Evolutionary conservation across 2,113 vertebrate species (phyloP).

Genomic region (Climacteris rufus): DNA sequence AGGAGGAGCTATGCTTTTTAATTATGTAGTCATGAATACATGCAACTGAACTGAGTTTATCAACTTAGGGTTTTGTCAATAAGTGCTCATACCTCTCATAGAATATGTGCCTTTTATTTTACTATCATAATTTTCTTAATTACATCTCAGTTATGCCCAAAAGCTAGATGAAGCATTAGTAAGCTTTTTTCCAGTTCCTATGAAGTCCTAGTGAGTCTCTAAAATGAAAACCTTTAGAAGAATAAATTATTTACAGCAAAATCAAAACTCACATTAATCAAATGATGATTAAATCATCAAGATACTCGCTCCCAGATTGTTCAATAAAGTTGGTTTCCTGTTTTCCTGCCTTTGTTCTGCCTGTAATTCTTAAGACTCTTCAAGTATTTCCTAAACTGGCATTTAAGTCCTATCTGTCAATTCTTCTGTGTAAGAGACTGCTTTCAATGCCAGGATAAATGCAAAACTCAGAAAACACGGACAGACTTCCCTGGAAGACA

Average conservation of each 20-base stretch:
- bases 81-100: neutral
- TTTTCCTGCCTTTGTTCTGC: conserved; percentile 46
- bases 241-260: neutral
- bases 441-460: neutral
- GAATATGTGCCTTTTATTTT: neutral
- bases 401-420: conserved; percentile 53
- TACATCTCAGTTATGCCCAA: neutral
- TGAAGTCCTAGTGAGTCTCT: neutral
- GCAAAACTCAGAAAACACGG: neutral
- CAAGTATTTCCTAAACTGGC: conserved; percentile 73
- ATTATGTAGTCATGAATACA: neutral
- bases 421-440: neutral
- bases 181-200: neutral
- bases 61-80: neutral
- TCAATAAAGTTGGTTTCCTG: conserved; percentile 51
- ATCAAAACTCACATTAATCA: neutral
- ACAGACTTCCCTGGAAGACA: neutral
- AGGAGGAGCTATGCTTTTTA: neutral
- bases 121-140: neutral
- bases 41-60: neutral
- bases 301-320: neutral
- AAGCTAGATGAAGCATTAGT: neutral
- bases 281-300: neutral
- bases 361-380: conserved; percentile 65
- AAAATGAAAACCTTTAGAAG: neutral